Percentiles rank a stretch among this genome's conserved stretches.
Evolutionary conservation across 2,113 vertebrate species (phyloP).

Genomic region (Egretta garzetta): DNA sequence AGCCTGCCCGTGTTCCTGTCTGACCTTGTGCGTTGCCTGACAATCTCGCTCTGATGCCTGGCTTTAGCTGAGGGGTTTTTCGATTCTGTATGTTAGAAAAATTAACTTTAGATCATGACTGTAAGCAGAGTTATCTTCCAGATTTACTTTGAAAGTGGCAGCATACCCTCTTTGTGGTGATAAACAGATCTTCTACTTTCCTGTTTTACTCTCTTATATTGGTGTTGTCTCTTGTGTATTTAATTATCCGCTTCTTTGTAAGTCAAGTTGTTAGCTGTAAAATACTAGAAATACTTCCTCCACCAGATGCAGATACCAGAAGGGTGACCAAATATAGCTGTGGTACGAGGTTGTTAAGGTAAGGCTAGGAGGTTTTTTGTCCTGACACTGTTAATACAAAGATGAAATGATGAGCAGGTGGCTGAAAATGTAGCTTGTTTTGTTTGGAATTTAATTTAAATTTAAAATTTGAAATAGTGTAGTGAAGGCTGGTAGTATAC

Average conservation of each 20-base stretch:
- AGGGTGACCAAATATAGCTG: accelerated
- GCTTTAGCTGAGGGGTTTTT: not conserved
- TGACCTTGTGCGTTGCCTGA: accelerated
- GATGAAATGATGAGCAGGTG: not conserved
- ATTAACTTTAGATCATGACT: not conserved
- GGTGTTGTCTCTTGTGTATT: not conserved
- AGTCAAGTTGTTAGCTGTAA: not conserved
- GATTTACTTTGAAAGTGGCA: not conserved
- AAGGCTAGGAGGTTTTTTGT: not conserved
- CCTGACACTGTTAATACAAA: not conserved
- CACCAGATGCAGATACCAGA: not conserved
- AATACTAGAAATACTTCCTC: not conserved
- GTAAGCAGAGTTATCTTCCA: not conserved
- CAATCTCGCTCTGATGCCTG: not conserved
- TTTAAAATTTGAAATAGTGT: not conserved
- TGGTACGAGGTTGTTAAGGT: not conserved
- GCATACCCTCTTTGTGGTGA: accelerated
- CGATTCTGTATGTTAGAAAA: not conserved
- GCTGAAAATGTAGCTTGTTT: not conserved
- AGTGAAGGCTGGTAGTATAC: not conserved
- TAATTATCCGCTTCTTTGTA: not conserved
- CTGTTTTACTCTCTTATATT: not conserved
- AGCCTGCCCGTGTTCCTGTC: not conserved
- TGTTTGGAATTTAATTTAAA: not conserved
- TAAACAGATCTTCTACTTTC: not conserved